Evolutionary conservation across 2,113 vertebrate genomes (phyloP).

Genomic region (Xerus inauris): DNA sequence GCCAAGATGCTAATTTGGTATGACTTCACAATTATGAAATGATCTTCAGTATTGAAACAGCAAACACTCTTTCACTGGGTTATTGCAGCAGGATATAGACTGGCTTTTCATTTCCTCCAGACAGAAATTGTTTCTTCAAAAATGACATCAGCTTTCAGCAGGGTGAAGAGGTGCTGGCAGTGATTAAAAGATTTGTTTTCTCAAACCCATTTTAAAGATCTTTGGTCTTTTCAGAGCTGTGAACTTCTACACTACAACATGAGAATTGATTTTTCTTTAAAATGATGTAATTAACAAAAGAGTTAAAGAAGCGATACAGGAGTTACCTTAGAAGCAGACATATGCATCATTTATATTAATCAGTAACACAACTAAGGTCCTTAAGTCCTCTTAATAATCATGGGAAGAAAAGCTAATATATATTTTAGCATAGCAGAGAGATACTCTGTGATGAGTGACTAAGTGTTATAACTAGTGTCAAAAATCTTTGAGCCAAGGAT

Average conservation of each 20-base stretch:
- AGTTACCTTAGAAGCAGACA: background rate
- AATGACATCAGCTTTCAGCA: slow-evolving; percentile 40
- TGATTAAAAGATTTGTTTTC: slow-evolving; percentile 39
- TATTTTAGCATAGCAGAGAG: background rate
- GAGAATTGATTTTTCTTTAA: slow-evolving; percentile 17
- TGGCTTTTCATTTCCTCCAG: background rate
- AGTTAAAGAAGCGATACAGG: background rate
- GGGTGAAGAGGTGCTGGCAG: background rate
- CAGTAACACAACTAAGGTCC: slow-evolving; percentile 15
- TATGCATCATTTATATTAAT: background rate
- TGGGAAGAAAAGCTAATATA: background rate
- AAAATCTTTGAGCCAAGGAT: background rate
- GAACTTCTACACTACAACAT: background rate
- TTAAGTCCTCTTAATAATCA: background rate
- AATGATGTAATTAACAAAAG: slow-evolving; percentile 9
- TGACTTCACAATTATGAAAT: background rate
- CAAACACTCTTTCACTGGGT: background rate
- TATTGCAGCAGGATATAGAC: background rate
- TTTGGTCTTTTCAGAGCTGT: slow-evolving; percentile 2
- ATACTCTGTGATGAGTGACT: background rate
- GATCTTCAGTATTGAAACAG: slow-evolving; percentile 52
- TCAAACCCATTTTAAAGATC: slow-evolving; percentile 42
- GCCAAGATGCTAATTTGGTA: slow-evolving; percentile 27
- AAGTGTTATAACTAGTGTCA: background rate
- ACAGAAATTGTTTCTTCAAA: slow-evolving; percentile 37